A percentile compares a stretch with the other conserved stretches of the same genome.
Conservation (phyloP, 1,140 invertebrate species). For the Drosophila repleta region DNA sequence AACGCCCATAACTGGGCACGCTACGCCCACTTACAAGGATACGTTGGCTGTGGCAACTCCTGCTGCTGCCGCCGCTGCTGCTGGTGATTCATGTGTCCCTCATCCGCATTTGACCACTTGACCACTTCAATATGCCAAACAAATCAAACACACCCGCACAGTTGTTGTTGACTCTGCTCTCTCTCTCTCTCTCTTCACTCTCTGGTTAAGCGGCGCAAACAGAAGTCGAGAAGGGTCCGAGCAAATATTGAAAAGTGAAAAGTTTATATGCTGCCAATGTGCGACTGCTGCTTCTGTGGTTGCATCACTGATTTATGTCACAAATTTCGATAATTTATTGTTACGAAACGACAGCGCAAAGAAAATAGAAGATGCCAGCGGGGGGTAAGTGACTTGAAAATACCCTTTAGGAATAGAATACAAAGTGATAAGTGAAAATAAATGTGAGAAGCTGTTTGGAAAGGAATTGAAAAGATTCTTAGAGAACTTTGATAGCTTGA, state of each 20-base stretch:
- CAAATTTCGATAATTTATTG: constrained; percentile 76
- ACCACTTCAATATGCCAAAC: constrained; percentile 80
- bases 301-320: constrained; percentile 66
- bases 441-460: too few relatives aligned
- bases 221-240: constrained; percentile 47
- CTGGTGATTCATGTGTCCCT: constrained; percentile 30
- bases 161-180: constrained; percentile 10
- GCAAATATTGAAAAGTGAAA: constrained; percentile 78
- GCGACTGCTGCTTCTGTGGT: constrained; percentile 48
- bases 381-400: constrained; percentile 6
- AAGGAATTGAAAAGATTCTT: too few relatives aligned
- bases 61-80: background rate
- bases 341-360: background rate
- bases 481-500: too few relatives aligned
- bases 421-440: too few relatives aligned
- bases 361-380: background rate
- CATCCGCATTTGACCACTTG: constrained; percentile 35
- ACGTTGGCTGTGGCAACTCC: constrained; percentile 14
- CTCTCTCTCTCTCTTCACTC: background rate
- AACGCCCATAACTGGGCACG: constrained; percentile 32
- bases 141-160: constrained; percentile 61
- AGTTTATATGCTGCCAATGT: constrained; percentile 70
- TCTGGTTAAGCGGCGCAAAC: constrained; percentile 16
- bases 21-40: constrained; percentile 49
- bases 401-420: constrained; percentile 25